Evolutionary conservation across 2,888 invertebrate species (phyloP), one percentile per base, ranked within the genome.

Genomic region (Acrocyrtus sp.): DNA sequence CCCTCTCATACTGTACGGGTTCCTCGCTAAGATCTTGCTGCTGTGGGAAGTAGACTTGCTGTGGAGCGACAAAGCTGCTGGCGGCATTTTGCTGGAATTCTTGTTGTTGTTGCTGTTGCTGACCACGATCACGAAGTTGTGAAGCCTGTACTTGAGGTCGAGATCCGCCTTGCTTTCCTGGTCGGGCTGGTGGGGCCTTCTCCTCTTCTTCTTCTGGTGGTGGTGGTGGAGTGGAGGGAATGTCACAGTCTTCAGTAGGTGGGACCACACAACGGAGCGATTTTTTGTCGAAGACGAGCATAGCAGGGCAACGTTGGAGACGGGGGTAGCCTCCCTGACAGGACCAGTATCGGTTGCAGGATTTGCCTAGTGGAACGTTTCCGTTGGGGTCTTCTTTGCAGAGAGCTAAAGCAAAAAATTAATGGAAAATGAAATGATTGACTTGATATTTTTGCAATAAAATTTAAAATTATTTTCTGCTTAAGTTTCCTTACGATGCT

Each of bases 301-400:
- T 94, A 41, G 95, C 94, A 0, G 94, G 94, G 83, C 95, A 95
- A 57, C 95, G 87, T 84, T 95, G 95, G 5, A 95, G 89, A 68
- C 95, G 91, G 5, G 95, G 95, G 85, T 95, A 95, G 0, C 95
- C 95, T 4, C 95, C 95, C 84, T 95, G 94, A 83, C 95, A 95
- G 83, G 94, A 94, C 95, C 95, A 95, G 86, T 95, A 95, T 15
- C 95, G 88, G 86, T 95, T 95, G 88, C 95, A 95, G 60, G 94
- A 95, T 85, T 95, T 95, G 81, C 95, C 94, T 12, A 95, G 87
- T 0, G 94, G 92, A 12, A 95, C 95, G 85, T 95, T 94, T 75
- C 95, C 95, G 84, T 95, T 95, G 61, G 95, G 89, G 82, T 94
- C 94, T 51, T 94, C 94, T 83, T 94, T 94, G 85, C 95, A 95